Evolutionary conservation across 2,797 vertebrate genomes (phyloP), one percentile per base, ranked within the genome.

Genomic region (Sebastes kiyomatsui): DNA sequence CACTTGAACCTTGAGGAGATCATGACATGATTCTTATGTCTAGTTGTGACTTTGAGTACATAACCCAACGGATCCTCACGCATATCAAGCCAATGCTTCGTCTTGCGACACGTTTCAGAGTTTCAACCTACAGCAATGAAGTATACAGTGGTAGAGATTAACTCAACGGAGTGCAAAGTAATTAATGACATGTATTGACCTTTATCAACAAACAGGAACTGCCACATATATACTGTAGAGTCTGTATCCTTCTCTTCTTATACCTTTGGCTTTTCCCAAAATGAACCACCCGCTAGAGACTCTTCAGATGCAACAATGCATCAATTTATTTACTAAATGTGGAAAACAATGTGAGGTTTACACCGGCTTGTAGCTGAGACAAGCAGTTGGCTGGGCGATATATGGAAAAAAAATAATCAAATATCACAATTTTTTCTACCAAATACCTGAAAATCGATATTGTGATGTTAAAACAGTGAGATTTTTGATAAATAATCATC

Each of bases 121-220:
- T 23, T 18, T 54, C 38, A 28, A 13, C 33, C 20, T 0, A 16
- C 32, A 49, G 42, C 32, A n/a, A 54, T 49, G 22, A n/a, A 7
- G 6, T 20, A 3, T 54, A 22, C 7, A 18, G 55, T 4, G 13
- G 25, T 2, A 3, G 16, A 38, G 59, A 42, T 60, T 0, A 42
- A 61, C 25, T 54, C 35, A 28, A 28, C 2, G 6, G 42, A 54
- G 46, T 28, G 46, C 13, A 42, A 52, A 27, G 28, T 77, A 61
- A 71, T 77, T 66, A 42, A 56, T 73, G 49, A 52, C 49, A 20
- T 52, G 0, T 62, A 62, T 25, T 73, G 68, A 79, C 72, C 72
- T 69, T 84, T 69, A 55, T 4, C n/a, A 67, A 30, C 71, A 77
- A 55, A 30, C 35, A 59, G 58, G 16, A 58, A 20, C 3, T 35